A percentile compares a stretch with the other conserved stretches of the same genome.
phyloP scores from a whole-genome alignment of 2,113 vertebrate genomes.

The Lamprotornis superbus region DNA sequence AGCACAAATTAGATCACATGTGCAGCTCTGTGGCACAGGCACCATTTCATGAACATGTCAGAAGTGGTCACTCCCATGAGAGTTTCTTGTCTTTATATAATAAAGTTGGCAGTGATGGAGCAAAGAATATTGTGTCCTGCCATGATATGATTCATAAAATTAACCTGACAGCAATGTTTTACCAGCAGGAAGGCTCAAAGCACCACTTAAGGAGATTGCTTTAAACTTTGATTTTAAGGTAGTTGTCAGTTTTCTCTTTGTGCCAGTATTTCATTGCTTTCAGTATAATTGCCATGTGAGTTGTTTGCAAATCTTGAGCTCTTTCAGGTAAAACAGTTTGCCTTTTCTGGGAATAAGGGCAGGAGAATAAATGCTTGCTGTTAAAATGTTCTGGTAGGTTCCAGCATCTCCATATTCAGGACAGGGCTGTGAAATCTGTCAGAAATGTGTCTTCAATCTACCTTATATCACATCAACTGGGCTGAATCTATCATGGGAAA shows the following conservation, averaged over 20 bases:
- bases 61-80: not conserved
- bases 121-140: conserved; percentile 17
- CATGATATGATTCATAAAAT: not conserved
- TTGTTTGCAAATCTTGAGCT: not conserved
- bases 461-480: not conserved
- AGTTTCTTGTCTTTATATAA: not conserved
- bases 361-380: not conserved
- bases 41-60: not conserved
- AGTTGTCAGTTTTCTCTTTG: not conserved
- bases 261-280: not conserved
- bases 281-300: not conserved
- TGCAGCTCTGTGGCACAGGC: not conserved
- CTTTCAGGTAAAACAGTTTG: not conserved
- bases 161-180: not conserved
- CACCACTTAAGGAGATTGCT: not conserved
- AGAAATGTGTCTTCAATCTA: not conserved
- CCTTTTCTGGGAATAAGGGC: not conserved
- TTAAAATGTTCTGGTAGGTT: not conserved
- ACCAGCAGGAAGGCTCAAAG: not conserved
- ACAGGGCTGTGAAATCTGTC: not conserved
- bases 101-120: not conserved
- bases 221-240: not conserved
- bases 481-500: not conserved
- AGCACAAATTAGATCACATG: not conserved
- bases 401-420: not conserved